Evolutionary conservation across 1,140 invertebrate species (phyloP), one percentile per base, ranked within the genome.

Genomic region (Papilio dardanus): DNA sequence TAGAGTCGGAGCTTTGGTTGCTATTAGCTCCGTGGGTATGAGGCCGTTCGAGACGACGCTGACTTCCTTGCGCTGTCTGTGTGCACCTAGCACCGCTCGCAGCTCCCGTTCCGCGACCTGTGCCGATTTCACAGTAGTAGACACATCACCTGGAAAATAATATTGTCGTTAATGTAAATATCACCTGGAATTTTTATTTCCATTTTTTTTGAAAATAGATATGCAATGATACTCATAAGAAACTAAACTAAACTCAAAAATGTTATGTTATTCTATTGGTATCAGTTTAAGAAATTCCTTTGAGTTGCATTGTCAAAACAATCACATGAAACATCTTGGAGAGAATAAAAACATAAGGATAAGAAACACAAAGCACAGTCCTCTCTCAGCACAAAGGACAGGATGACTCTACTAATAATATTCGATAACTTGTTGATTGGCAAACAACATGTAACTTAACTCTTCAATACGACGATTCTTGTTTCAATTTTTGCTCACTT

Each of bases 91-190:
- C 8, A 86, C 67, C 1, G 79, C 83, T 30, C 79, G 54, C 33
- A 92, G 77, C 76, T 90, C 86, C 0, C 84, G 79, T 46, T 88
- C 87, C 0, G 89, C 89, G 5, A 82, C 79, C 42, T 83, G 86
- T 0, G 80, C 66, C 0, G 77, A 33, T 0, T 79, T 76, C 0
- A 42, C 74, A 0, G 75, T 46, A 6, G 76, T 6, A 10, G 21
- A 28, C 35, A 1, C 54, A 42, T 19, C 62, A 21, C 50, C 73
- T 74, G 58, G 12, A 75, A 75, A 35, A n/a, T n/a, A n/a, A n/a
- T n/a, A n/a, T n/a, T n/a, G n/a, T n/a, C n/a, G n/a, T n/a, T n/a
- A n/a, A n/a, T n/a, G n/a, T n/a, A n/a, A n/a, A n/a, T n/a, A n/a
- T 21, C n/a, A 7, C 6, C 46, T 50, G n/a, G n/a, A n/a, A n/a